Conservation (phyloP, 2,113 vertebrate genomes). For the Brachyistius frenatus region DNA sequence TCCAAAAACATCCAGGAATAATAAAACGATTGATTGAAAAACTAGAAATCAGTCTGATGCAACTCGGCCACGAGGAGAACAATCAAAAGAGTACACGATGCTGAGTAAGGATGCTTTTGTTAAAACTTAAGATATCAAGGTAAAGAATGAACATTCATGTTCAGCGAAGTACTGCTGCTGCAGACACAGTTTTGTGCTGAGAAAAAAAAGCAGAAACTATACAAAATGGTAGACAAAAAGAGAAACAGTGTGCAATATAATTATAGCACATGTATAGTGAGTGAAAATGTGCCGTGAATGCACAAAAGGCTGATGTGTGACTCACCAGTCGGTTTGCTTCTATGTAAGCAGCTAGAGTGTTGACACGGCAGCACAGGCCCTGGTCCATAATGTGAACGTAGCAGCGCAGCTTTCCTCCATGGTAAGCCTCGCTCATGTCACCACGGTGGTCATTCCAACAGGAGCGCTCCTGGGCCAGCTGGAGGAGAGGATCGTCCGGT, state of each 20-base stretch:
- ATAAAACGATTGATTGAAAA: not conserved
- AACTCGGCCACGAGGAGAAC: too few species aligned
- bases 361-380: slow-evolving; percentile 94
- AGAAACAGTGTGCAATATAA: too few species aligned
- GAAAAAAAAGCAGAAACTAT: too few species aligned
- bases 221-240: not conserved
- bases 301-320: not conserved
- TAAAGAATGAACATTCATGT: too few species aligned
- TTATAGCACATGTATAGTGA: too few species aligned
- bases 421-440: slow-evolving; percentile 91
- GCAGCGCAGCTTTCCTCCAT: slow-evolving; percentile 91
- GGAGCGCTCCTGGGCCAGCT: slow-evolving; percentile 88
- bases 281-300: too few species aligned
- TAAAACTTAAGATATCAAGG: too few species aligned
- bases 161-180: too few species aligned
- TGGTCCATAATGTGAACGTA: slow-evolving; percentile 96
- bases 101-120: too few species aligned
- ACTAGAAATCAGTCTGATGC: too few species aligned
- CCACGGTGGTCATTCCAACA: slow-evolving; percentile 95
- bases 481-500: slow-evolving; percentile 86
- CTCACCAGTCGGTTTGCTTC: slow-evolving; percentile 96
- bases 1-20: not conserved
- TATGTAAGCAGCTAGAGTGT: slow-evolving; percentile 93
- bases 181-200: too few species aligned
- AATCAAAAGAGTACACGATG: too few species aligned